Base-by-base conservation (phyloP, 2,113 vertebrate species). In the Neopipo cinnamomea region DNA sequence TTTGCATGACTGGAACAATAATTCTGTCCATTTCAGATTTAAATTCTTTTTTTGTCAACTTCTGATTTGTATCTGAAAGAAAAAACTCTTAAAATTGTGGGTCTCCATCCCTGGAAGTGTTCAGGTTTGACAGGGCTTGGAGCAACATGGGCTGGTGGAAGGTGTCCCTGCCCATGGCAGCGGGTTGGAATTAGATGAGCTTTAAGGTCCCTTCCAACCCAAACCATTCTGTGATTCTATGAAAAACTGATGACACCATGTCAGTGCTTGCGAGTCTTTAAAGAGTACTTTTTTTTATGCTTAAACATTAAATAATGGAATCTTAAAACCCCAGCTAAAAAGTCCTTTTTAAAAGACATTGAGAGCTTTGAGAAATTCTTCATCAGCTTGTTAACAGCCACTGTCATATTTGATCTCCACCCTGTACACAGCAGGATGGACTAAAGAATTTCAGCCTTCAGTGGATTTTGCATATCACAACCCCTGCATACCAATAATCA, bases 361-460 rank as follows among this genome's bases (percentile, higher is more conserved):
- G 9, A 56, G 9, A 16, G 7, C 23, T 74, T 76, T 31, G 2
- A 23, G 28, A 62, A 77, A 25, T 53, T 78, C 61, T 72, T 65
- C 41, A 35, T 52, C 75, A 16, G n/a, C 84, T 71, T 85, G 44
- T 95, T 86, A 92, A 90, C 50, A 93, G 46, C 22, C 41, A 44
- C 66, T 81, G 94, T 79, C 70, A 24, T 19, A 66, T 76, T 67
- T 73, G 71, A 63, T 89, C 47, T 95, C 74, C 46, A 44, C 28
- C 37, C 53, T 37, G 3, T 50, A 95, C 44, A 31, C 19, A 89
- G 56, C 55, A 76, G 67, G 74, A 59, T 9, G 25, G 93, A 95
- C 86, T 78, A 55, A 89, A 95, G 9, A n/a, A 17, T 75, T 86
- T 88, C 80, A 82, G 76, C 56, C 61, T 91, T 53, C 89, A 56